These are phyloP conservation scores for Crocodylus rhombifer DNA, from an alignment of 2,797 vertebrate genomes.

Conservation along the genomic window DNA sequence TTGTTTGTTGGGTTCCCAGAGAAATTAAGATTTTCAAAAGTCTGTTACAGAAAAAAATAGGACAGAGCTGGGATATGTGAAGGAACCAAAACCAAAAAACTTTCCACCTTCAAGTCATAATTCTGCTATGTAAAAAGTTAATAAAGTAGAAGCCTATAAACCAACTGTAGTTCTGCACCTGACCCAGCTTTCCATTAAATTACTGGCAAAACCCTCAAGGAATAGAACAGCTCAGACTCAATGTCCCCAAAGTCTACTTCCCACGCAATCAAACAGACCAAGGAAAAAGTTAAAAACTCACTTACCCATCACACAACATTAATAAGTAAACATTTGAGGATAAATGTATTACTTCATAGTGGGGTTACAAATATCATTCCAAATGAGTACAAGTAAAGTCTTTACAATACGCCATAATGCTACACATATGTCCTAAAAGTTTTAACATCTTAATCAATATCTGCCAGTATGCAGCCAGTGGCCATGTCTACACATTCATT, in stretches of 20 bases:
- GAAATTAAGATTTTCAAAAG: neutral
- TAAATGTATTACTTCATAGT: neutral
- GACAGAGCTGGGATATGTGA: too few relatives aligned
- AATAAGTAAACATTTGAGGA: neutral
- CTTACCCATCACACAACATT: neutral
- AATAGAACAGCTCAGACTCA: neutral
- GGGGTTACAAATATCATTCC: neutral
- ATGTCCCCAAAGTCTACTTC: neutral
- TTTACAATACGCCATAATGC: neutral
- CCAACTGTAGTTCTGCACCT: too few relatives aligned
- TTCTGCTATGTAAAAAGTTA: too few relatives aligned
- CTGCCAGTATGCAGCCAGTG: too few relatives aligned
- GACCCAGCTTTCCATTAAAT: neutral
- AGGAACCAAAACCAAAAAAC: neutral
- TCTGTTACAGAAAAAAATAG: neutral
- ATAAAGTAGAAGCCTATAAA: neutral
- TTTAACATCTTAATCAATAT: too few relatives aligned
- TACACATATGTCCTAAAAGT: neutral
- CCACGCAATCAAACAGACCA: neutral
- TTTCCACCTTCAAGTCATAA: neutral
- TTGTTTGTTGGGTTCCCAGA: neutral
- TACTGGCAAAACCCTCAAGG: neutral
- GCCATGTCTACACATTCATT: too few relatives aligned
- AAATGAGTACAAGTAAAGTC: neutral
- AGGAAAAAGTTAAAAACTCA: neutral